Percentiles rank a stretch among this genome's conserved stretches.
These are phyloP conservation scores for Puntigrus tetrazona DNA, from an alignment of 2,113 vertebrate genomes.

Conservation along the genomic window DNA sequence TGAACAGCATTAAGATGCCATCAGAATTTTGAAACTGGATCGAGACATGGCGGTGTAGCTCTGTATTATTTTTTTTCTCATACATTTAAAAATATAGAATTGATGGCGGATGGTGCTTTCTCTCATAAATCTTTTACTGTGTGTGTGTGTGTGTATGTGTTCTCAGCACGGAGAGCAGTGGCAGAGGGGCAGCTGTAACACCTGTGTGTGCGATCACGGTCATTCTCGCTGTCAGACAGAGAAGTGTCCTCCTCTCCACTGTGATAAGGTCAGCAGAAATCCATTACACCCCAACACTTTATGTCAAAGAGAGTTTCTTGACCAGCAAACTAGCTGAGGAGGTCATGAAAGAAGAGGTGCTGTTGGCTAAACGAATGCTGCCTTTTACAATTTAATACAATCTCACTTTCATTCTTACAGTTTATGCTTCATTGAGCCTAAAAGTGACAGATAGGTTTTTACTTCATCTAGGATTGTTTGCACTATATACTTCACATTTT, in stretches of 20 bases:
- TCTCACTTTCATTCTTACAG: background rate
- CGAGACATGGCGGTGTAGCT: background rate
- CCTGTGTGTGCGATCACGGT: constrained; percentile 81
- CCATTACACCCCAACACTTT: constrained; percentile 8
- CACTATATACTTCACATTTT: background rate
- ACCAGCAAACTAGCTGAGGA: background rate
- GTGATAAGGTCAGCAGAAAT: constrained; percentile 78
- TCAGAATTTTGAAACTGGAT: background rate
- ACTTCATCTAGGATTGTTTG: background rate
- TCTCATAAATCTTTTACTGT: background rate
- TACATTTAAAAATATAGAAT: background rate
- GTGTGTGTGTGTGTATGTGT: constrained; percentile 12
- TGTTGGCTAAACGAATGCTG: background rate
- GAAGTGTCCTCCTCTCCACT: constrained; percentile 77
- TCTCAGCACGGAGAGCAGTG: constrained; percentile 87
- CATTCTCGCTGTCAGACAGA: constrained; percentile 81
- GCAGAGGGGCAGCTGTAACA: constrained; percentile 81
- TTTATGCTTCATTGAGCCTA: background rate
- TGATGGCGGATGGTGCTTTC: background rate
- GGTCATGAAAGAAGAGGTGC: background rate
- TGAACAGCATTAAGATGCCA: background rate
- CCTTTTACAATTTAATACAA: background rate
- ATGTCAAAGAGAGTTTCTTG: background rate
- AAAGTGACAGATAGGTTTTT: background rate
- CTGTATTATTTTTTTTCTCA: background rate